Conservation (phyloP, 2,113 vertebrate species). For the Phoenicopterus ruber region DNA sequence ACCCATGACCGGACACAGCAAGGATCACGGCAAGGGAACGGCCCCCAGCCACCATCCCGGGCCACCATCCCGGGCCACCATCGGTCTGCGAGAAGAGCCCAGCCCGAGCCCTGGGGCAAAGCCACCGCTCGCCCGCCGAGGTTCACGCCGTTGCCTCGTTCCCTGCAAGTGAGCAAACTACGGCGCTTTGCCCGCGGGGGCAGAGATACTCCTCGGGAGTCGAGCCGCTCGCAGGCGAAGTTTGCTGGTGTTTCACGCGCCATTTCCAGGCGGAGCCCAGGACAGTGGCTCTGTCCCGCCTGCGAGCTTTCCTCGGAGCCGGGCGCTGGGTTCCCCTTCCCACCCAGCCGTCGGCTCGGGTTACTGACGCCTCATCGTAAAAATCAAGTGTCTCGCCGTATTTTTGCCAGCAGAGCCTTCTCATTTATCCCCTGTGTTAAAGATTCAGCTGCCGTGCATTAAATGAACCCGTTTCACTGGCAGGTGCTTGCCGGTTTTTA, state of each 20-base stretch:
- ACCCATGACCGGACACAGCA: fast-evolving
- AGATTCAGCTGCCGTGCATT: background rate
- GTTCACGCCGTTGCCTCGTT: background rate
- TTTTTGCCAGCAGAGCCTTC: conserved; percentile 9
- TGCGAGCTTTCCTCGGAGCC: background rate
- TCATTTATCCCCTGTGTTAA: background rate
- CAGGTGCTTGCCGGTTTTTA: conserved; percentile 44
- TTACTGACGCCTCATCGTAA: background rate
- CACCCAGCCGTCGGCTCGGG: background rate
- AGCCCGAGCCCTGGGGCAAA: background rate
- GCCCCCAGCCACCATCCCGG: background rate
- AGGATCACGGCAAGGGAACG: fast-evolving
- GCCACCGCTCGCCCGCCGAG: background rate
- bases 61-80: background rate
- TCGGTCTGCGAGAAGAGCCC: background rate
- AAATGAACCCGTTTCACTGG: background rate
- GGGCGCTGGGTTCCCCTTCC: conserved; percentile 1
- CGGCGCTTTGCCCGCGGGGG: background rate
- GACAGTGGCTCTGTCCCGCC: background rate
- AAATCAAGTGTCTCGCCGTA: background rate
- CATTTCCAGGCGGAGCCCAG: background rate
- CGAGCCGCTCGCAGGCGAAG: background rate
- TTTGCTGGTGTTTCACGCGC: background rate
- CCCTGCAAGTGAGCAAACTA: fast-evolving
- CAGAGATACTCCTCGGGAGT: background rate